Percentiles rank a stretch among this genome's conserved stretches.
Evolutionary conservation across 2,797 vertebrate species (phyloP).

Genomic region (Microchirus variegatus): DNA sequence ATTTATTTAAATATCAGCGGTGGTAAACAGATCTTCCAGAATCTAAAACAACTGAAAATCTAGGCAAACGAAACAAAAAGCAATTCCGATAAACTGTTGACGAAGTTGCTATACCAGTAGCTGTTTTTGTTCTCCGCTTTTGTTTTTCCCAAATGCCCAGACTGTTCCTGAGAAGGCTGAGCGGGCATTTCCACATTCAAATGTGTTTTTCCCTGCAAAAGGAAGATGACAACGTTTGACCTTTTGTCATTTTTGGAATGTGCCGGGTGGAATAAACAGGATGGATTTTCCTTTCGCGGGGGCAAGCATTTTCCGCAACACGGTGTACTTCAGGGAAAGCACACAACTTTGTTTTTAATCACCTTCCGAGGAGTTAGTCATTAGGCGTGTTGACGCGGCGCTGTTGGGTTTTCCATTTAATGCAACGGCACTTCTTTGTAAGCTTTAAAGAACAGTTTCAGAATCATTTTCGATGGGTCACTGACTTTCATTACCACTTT

Average conservation of each 20-base stretch:
- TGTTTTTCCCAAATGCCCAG: not conserved
- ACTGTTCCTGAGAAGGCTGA: constrained; percentile 12
- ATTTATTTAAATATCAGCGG: not conserved
- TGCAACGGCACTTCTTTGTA: not conserved
- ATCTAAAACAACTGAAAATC: not conserved
- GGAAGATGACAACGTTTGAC: constrained; percentile 45
- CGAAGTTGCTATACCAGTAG: constrained; percentile 8
- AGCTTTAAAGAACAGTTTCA: no score
- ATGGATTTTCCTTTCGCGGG: constrained; percentile 51
- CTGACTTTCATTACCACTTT: no score
- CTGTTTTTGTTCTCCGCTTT: not conserved
- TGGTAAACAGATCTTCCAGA: not conserved
- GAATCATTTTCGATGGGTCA: no score
- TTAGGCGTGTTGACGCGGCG: constrained; percentile 1
- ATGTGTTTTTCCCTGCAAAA: constrained; percentile 41
- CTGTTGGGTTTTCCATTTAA: not conserved
- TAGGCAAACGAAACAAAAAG: no score
- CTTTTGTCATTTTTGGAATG: constrained; percentile 47
- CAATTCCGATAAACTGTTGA: constrained; percentile 6
- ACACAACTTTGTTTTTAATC: not conserved
- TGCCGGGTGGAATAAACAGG: constrained; percentile 49
- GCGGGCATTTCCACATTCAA: constrained; percentile 40
- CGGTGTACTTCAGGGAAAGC: not conserved
- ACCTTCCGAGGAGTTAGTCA: not conserved
- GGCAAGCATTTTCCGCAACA: constrained; percentile 5